A percentile compares a stretch with the other conserved stretches of the same genome.
Conservation (phyloP, 2,888 invertebrate genomes). For the Drosophila monieri region DNA sequence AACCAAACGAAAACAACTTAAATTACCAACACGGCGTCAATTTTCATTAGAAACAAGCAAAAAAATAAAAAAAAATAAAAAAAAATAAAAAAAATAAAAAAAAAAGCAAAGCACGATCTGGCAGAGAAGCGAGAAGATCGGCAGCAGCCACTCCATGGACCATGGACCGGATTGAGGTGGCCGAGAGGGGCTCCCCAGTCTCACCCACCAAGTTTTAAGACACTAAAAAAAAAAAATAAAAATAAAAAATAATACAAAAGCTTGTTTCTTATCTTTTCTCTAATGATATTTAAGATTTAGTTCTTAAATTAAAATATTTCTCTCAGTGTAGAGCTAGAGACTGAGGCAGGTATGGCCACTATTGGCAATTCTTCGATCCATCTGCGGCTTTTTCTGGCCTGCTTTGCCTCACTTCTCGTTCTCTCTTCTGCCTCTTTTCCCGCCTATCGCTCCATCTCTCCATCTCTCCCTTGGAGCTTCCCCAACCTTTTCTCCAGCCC, state of each 20-base stretch:
- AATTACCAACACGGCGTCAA: constrained; percentile 77
- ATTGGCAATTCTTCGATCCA: constrained; percentile 50
- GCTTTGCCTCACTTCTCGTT: constrained; percentile 32
- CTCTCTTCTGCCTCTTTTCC: background rate
- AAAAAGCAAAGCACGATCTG: constrained; percentile 42
- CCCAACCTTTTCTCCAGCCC: too few relatives aligned
- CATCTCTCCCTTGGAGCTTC: background rate
- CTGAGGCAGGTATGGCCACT: constrained; percentile 23
- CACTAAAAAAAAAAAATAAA: background rate
- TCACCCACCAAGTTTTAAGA: constrained; percentile 44
- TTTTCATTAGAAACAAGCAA: constrained; percentile 76
- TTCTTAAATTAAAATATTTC: background rate
- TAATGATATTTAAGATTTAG: background rate
- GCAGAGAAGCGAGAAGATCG: constrained; percentile 12
- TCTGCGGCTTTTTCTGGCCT: constrained; percentile 50
- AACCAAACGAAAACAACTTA: constrained; percentile 68
- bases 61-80: constrained; percentile 7
- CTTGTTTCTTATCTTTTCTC: too few relatives aligned
- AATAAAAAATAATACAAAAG: background rate
- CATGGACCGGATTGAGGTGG: constrained; percentile 66
- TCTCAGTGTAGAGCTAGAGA: constrained; percentile 10
- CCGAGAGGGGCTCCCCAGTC: constrained; percentile 37
- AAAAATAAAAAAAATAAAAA: constrained; percentile 48
- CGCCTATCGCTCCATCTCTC: background rate
- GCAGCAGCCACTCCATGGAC: constrained; percentile 42